Evolutionary conservation across 2,113 vertebrate species (phyloP).

Genomic region (Oreamnos americanus): DNA sequence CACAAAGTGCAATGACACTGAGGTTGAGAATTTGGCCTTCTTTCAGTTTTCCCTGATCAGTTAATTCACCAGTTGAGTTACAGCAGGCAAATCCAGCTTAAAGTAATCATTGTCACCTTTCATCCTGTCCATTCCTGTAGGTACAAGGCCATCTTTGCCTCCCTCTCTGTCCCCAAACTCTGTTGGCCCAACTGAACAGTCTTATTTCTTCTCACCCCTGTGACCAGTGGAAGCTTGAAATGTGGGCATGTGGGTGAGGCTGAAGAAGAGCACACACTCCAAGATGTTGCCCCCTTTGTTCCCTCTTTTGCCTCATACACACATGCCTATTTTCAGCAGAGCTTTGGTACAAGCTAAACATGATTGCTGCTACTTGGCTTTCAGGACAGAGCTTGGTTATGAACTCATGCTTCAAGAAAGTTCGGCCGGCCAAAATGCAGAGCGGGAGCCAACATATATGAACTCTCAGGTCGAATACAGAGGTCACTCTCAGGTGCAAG

Average conservation of each 20-base stretch:
- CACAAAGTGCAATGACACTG: background rate
- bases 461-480: background rate
- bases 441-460: background rate
- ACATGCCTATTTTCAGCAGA: background rate
- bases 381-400: background rate
- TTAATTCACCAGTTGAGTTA: background rate
- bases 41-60: background rate
- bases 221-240: background rate
- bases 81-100: background rate
- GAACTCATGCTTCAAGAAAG: background rate
- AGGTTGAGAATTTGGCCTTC: background rate
- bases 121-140: background rate
- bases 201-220: background rate
- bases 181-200: background rate
- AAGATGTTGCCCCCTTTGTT: background rate
- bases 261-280: background rate
- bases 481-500: slow-evolving; percentile 5
- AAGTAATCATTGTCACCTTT: background rate
- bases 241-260: background rate
- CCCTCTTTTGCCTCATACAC: background rate
- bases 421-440: background rate
- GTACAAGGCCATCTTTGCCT: background rate
- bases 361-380: background rate
- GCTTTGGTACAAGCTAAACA: background rate
- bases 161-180: background rate